Evolutionary conservation across 1,140 invertebrate genomes (phyloP).

Genomic region (Drosophila albomicans): DNA sequence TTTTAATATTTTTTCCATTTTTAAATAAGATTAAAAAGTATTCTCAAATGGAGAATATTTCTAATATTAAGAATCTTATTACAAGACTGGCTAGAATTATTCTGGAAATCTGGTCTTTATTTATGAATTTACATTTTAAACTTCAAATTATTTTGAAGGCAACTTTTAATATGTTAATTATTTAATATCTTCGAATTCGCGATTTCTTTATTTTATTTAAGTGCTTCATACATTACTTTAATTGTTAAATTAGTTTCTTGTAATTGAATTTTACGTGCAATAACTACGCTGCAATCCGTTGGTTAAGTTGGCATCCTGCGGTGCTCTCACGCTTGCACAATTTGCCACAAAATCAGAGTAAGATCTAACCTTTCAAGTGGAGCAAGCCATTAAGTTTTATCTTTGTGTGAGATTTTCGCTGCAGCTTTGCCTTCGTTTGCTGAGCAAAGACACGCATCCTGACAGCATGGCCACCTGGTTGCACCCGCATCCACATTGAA

Average conservation of each 20-base stretch:
- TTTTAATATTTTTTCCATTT: too few species aligned
- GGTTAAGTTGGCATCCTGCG: slow-evolving; percentile 7
- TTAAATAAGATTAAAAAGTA: too few species aligned
- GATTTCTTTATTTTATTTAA: not conserved
- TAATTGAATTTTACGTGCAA: not conserved
- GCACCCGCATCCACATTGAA: slow-evolving; percentile 39
- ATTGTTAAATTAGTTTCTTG: not conserved
- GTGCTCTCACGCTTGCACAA: slow-evolving; percentile 39
- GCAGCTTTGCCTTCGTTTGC: slow-evolving; percentile 58
- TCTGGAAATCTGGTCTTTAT: too few species aligned
- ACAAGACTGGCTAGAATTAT: too few species aligned
- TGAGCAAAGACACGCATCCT: slow-evolving; percentile 47
- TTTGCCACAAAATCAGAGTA: slow-evolving; percentile 69
- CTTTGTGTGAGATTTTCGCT: slow-evolving; percentile 49
- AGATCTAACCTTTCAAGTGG: slow-evolving; percentile 68
- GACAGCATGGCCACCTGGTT: slow-evolving; percentile 26
- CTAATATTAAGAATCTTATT: too few species aligned
- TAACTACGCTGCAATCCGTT: slow-evolving; percentile 7
- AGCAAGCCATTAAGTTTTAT: slow-evolving; percentile 71
- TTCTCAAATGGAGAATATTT: too few species aligned
- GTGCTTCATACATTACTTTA: not conserved
- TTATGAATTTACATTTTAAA: too few species aligned
- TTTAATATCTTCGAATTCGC: too few species aligned
- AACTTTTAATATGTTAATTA: too few species aligned
- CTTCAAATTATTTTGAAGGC: too few species aligned